Evolutionary conservation across 2,888 invertebrate species (phyloP).

Genomic region (Mellilla xanthometata): DNA sequence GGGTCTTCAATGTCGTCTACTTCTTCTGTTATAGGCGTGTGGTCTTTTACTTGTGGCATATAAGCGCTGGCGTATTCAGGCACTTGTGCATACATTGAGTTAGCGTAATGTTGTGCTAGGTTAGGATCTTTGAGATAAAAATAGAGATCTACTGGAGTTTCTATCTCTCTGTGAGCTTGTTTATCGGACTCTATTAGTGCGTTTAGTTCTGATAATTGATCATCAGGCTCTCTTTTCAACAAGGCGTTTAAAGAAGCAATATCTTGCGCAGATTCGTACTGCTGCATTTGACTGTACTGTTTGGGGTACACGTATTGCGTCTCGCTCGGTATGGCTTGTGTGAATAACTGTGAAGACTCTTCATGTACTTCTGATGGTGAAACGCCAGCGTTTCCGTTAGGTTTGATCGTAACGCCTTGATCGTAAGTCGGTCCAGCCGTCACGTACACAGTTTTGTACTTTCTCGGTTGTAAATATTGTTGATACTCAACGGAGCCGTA

Average conservation of each 20-base stretch:
- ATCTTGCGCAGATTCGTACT: slow-evolving; percentile 60
- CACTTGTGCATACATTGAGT: slow-evolving; percentile 41
- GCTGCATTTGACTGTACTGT: slow-evolving; percentile 56
- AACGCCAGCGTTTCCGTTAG: slow-evolving; percentile 60
- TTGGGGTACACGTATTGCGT: slow-evolving; percentile 58
- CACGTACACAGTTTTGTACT: slow-evolving; percentile 50
- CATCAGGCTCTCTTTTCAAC: slow-evolving; percentile 70
- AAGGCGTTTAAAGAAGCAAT: slow-evolving; percentile 70
- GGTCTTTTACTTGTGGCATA: slow-evolving; percentile 47
- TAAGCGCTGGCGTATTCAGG: slow-evolving; percentile 50
- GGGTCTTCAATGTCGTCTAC: slow-evolving; percentile 67
- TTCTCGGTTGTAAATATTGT: slow-evolving; percentile 49
- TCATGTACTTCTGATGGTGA: slow-evolving; percentile 37
- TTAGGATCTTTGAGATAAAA: slow-evolving; percentile 60
- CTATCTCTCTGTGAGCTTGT: slow-evolving; percentile 40
- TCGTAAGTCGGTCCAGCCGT: slow-evolving; percentile 56
- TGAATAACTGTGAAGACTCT: slow-evolving; percentile 46
- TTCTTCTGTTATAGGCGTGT: slow-evolving; percentile 73
- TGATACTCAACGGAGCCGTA: slow-evolving; percentile 58
- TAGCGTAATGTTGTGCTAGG: slow-evolving; percentile 42
- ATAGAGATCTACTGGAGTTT: slow-evolving; percentile 62
- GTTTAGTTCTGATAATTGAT: slow-evolving; percentile 75
- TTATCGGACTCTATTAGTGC: slow-evolving; percentile 57
- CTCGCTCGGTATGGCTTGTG: slow-evolving; percentile 54
- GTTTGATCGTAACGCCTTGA: slow-evolving; percentile 68